Evolutionary conservation across 2,113 vertebrate genomes (phyloP).

Genomic region (Cyanistes caeruleus): DNA sequence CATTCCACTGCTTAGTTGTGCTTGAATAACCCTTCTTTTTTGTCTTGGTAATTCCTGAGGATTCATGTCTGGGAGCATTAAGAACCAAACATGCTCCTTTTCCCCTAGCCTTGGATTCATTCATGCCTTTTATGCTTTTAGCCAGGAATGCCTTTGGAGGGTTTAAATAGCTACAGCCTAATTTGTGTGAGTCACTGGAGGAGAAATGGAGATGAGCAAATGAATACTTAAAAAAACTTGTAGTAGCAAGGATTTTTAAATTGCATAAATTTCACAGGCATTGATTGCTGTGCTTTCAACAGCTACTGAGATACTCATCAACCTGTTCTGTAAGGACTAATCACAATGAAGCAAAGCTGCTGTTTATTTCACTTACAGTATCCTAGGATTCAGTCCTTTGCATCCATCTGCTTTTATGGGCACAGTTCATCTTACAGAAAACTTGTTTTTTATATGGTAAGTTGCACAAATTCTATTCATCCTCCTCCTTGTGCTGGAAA

Average conservation of each 20-base stretch:
- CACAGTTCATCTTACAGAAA: not conserved
- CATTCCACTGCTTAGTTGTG: not conserved
- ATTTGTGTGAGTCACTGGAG: not conserved
- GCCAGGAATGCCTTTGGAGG: not conserved
- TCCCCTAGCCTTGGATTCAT: not conserved
- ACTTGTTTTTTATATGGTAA: not conserved
- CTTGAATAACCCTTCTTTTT: not conserved
- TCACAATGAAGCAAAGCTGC: not conserved
- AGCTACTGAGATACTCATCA: not conserved
- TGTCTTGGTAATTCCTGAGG: not conserved
- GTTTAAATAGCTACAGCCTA: not conserved
- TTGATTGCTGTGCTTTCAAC: not conserved
- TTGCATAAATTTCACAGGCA: not conserved
- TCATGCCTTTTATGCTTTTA: not conserved
- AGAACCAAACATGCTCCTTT: not conserved
- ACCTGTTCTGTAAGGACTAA: not conserved
- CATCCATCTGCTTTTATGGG: not conserved
- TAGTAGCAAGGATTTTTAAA: not conserved
- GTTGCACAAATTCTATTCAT: not conserved
- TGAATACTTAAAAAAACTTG: not conserved
- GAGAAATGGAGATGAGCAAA: not conserved
- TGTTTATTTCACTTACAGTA: not conserved
- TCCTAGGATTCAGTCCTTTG: not conserved
- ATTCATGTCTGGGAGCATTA: not conserved
- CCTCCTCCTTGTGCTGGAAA: not conserved